Conservation (phyloP, 2,113 vertebrate species). For the Nothoprocta perdicaria region DNA sequence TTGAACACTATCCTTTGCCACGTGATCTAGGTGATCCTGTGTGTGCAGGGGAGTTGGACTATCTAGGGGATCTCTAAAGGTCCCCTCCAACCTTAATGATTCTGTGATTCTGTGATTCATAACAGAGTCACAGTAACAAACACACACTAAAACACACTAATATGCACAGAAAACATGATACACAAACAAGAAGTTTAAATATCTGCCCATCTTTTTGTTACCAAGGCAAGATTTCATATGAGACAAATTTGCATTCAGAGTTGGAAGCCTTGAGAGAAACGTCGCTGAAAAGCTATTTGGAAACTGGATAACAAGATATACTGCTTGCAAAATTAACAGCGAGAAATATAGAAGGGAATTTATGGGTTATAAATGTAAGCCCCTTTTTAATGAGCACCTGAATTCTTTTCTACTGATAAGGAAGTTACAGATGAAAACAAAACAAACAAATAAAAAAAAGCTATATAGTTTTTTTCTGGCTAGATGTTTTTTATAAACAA, state of each 20-base stretch:
- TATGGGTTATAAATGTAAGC: background rate
- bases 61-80: too few relatives aligned
- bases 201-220: slow-evolving; percentile 3
- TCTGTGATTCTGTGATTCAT: background rate
- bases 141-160: background rate
- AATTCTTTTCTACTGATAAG: background rate
- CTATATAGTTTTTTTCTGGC: background rate
- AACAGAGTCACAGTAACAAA: background rate
- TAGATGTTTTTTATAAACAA: background rate
- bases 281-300: background rate
- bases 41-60: too few relatives aligned
- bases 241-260: background rate
- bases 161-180: background rate
- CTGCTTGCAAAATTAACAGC: background rate
- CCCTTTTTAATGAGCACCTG: background rate
- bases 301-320: background rate
- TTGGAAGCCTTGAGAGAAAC: background rate
- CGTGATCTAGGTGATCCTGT: too few relatives aligned
- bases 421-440: background rate
- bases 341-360: background rate
- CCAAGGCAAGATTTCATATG: background rate
- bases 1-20: too few relatives aligned
- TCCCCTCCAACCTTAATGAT: too few relatives aligned
- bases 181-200: background rate
- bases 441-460: background rate